phyloP scores from a whole-genome alignment of 2,797 vertebrate genomes.

The Gymnoscopelus microlampas region DNA sequence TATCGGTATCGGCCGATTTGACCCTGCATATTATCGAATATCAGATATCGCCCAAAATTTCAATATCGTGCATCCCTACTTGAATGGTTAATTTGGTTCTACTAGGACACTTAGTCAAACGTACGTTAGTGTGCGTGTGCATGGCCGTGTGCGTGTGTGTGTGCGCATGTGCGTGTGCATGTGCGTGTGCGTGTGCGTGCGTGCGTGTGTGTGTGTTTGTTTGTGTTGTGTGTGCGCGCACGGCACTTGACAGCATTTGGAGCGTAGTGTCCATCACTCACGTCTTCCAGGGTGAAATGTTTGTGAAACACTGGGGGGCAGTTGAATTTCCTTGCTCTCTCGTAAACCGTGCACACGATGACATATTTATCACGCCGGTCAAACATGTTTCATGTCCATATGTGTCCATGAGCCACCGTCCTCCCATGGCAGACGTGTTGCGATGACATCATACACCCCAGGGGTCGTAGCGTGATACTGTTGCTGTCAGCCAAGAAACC shows the following conservation, averaged over 20 bases:
- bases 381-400: slow-evolving; percentile 26
- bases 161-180: neutral
- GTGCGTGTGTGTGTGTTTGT: slow-evolving; percentile 1
- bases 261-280: slow-evolving; percentile 37
- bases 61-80: too few relatives aligned
- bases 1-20: too few relatives aligned
- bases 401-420: slow-evolving; percentile 24
- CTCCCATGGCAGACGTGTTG: too few relatives aligned
- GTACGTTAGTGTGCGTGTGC: too few relatives aligned
- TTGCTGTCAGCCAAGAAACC: too few relatives aligned
- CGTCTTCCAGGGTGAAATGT: slow-evolving; percentile 40
- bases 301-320: slow-evolving; percentile 43
- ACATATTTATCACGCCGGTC: slow-evolving; percentile 31
- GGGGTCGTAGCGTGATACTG: too few relatives aligned
- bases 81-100: too few relatives aligned
- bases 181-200: slow-evolving; percentile 1
- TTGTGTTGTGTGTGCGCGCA: neutral
- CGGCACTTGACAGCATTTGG: slow-evolving; percentile 5
- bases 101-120: too few relatives aligned
- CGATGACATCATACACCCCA: too few relatives aligned
- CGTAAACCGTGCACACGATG: slow-evolving; percentile 44
- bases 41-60: too few relatives aligned
- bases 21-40: too few relatives aligned
- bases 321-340: slow-evolving; percentile 39
- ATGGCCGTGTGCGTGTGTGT: too few relatives aligned